Evolutionary conservation across 2,113 vertebrate species (phyloP).

Genomic region (Sylvia atricapilla): DNA sequence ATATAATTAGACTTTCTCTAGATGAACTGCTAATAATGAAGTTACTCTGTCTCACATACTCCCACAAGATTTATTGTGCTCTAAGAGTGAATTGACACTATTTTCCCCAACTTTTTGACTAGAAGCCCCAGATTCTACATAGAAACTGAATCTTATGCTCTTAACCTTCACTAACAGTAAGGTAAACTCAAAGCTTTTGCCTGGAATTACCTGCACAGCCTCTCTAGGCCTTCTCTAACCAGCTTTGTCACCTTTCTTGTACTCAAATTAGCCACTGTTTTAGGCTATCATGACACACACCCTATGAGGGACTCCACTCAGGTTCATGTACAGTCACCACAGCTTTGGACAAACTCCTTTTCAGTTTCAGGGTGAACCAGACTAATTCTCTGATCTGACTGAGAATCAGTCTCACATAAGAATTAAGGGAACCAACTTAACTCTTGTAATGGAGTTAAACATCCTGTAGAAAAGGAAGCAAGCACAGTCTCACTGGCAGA

Average conservation of each 20-base stretch:
- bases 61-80: neutral
- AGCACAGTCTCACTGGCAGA: neutral
- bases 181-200: neutral
- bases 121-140: neutral
- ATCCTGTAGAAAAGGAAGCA: neutral
- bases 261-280: neutral
- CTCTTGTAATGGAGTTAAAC: neutral
- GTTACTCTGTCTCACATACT: neutral
- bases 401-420: neutral
- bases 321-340: accelerated
- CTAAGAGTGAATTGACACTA: neutral
- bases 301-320: neutral
- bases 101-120: neutral
- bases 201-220: neutral
- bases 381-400: neutral
- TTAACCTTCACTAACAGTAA: neutral
- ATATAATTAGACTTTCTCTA: neutral
- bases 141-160: neutral
- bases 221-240: neutral
- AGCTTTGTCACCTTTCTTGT: neutral
- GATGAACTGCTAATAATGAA: neutral
- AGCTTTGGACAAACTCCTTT: neutral
- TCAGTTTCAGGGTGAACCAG: neutral
- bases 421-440: neutral
- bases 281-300: neutral